Base-by-base conservation (phyloP, 2,888 invertebrate species). In the Scelioninae gen. 2 region DNA sequence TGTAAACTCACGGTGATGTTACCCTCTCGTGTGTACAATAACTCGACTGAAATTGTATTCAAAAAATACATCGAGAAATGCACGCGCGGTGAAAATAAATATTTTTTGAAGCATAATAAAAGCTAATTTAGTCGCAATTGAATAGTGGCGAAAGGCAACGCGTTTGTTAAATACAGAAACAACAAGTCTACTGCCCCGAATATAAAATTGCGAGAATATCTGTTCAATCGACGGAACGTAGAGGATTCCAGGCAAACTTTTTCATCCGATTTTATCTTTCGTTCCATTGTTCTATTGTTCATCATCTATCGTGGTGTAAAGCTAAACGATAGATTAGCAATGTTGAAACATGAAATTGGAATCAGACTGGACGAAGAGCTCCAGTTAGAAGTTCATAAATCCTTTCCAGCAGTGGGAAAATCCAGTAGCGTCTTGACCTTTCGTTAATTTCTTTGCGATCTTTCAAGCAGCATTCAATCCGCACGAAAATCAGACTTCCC, bases 401-500 rank as follows among this genome's bases (percentile, higher is more conserved):
- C n/a, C n/a, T n/a, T n/a, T n/a, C n/a, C n/a, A n/a, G n/a, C n/a
- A n/a, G n/a, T 33, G 16, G 1, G 5, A 5, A 53, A 18, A 39
- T 10, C 11, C 1, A 35, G 22, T 18, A 7, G 2, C 43, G 35
- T 28, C 45, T 63, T 28, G 57, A 50, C 48, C 63, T 48, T 57
- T 31, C 11, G 57, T 37, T 58, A 46, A 65, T 64, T 71, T 64
- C 45, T 71, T 31, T 19, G 18, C 43, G 11, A 55, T 57, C 48
- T 67, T 60, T 33, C 52, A 41, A 45, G n/a, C 52, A 41, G 22
- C 50, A 72, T 76, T 72, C 60, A 65, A 72, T 61, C 31, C 55
- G 37, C 28, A 31, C 19, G 52, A 22, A 74, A 73, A 63, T 73
- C 55, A 46, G 37, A 65, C 16, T 9, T 1, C 28, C 19, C 39